Base-by-base conservation (phyloP, 2,797 vertebrate genomes). In the Hozukius guyotensis region DNA sequence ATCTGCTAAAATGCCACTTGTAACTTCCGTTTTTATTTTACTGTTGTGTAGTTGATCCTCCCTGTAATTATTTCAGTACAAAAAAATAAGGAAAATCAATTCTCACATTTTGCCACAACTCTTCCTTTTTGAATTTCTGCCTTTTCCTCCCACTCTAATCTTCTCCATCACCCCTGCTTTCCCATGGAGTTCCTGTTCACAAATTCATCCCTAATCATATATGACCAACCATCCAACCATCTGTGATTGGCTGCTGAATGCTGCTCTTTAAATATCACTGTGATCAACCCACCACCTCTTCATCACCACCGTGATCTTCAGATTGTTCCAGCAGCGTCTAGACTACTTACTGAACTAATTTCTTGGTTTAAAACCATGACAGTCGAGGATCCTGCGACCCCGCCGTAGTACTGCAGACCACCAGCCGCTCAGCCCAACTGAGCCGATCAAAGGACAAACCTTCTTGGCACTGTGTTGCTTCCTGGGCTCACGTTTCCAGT, bases 401-500 rank as follows among this genome's bases (percentile, higher is more conserved):
- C 20, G 55, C 73, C 56, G 65, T 22, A 25, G 65, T 25, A 29
- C 69, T 66, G n/a, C 34, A 72, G 89, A 90, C 92, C 93, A 91
- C 86, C 88, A 82, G 81, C 85, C 32, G 63, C 79, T 89, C 65
- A 56, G 67, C 76, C 76, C 65, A 20, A 20, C 27, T 22, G 74
- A 84, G 78, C 53, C 20, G 32, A 93, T 92, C 90, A 92, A 90
- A 92, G 87, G 68, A 86, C 80, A 56, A 81, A 77, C 67, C 80
- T 75, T 75, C 77, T 84, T 94, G 91, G 91, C 88, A 82, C 80
- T 7, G 83, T 76, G 60, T 63, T 20, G 32, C 84, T 93, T 95
- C 90, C 92, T 90, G 89, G 66, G 80, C 70, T 94, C 89, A 86
- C 77, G 63, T 93, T 95, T 92, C 92, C 70, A 87, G 63, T 87